Conservation (phyloP, 2,888 invertebrate species). For the Lutraria lutraria region DNA sequence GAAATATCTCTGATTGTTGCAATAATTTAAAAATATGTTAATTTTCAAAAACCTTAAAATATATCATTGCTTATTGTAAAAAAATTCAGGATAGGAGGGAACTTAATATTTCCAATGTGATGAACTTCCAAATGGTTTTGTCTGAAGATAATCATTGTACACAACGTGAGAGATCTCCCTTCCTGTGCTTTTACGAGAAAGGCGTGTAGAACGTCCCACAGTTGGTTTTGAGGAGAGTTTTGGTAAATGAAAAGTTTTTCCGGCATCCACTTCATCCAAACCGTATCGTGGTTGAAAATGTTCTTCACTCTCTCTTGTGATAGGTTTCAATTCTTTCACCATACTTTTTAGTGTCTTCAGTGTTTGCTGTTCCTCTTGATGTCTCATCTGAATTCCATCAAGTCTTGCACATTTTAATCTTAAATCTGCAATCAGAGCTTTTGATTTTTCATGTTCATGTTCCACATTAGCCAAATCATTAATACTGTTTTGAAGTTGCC, state of each 20-base stretch:
- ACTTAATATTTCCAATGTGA: slow-evolving; percentile 43
- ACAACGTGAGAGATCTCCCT: slow-evolving; percentile 14
- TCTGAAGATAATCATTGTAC: slow-evolving; percentile 28
- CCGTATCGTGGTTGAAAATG: not conserved
- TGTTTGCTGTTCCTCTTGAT: slow-evolving; percentile 74
- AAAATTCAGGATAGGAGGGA: no score
- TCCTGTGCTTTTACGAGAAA: slow-evolving; percentile 27
- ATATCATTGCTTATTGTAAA: no score
- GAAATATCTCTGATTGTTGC: no score
- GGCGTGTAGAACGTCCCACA: not conserved
- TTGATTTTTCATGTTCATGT: slow-evolving; percentile 56
- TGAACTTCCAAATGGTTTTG: not conserved
- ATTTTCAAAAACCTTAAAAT: no score
- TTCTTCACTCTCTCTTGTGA: slow-evolving; percentile 31
- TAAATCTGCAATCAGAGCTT: slow-evolving; percentile 57
- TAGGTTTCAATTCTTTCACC: slow-evolving; percentile 66
- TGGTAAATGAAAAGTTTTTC: slow-evolving; percentile 22
- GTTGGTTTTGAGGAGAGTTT: slow-evolving; percentile 10
- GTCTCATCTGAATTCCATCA: slow-evolving; percentile 63
- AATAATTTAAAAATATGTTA: no score
- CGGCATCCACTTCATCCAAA: slow-evolving; percentile 13
- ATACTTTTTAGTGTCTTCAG: slow-evolving; percentile 71
- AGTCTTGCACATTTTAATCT: slow-evolving; percentile 60
- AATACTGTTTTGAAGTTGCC: slow-evolving; percentile 41
- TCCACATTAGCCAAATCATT: slow-evolving; percentile 46